Evolutionary conservation across 2,888 invertebrate genomes (phyloP).

Genomic region (Escarpia spicata): DNA sequence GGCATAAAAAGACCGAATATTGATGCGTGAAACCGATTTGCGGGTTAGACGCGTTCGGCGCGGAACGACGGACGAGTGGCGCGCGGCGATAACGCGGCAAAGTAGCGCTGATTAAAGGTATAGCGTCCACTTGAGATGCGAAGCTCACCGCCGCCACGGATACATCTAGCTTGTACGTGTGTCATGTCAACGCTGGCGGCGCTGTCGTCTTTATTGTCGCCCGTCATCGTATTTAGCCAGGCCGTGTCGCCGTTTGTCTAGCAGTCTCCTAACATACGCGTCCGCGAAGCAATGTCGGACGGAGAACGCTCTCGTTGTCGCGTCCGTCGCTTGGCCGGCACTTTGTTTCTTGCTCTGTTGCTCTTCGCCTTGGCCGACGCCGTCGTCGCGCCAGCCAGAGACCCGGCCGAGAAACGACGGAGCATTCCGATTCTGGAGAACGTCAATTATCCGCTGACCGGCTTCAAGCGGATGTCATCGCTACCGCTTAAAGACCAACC

Average conservation of each 20-base stretch:
- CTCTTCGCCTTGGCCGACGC: neutral
- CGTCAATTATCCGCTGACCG: neutral
- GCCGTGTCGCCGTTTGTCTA: neutral
- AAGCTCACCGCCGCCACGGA: neutral
- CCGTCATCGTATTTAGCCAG: neutral
- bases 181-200: neutral
- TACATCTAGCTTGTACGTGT: neutral
- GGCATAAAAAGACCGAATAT: neutral
- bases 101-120: neutral
- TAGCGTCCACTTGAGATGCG: neutral
- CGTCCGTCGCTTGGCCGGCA: neutral
- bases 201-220: conserved; percentile 12
- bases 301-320: neutral
- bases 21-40: neutral
- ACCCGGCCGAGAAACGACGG: neutral
- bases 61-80: neutral
- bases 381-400: neutral
- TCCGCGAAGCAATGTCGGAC: conserved; percentile 16
- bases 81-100: neutral
- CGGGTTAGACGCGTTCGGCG: neutral
- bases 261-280: neutral
- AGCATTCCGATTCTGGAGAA: neutral
- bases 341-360: neutral
- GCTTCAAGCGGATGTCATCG: conserved; percentile 5
- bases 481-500: conserved; percentile 30